Base-by-base conservation (phyloP, 2,888 invertebrate species). In the Lamellibrachia satsuma region DNA sequence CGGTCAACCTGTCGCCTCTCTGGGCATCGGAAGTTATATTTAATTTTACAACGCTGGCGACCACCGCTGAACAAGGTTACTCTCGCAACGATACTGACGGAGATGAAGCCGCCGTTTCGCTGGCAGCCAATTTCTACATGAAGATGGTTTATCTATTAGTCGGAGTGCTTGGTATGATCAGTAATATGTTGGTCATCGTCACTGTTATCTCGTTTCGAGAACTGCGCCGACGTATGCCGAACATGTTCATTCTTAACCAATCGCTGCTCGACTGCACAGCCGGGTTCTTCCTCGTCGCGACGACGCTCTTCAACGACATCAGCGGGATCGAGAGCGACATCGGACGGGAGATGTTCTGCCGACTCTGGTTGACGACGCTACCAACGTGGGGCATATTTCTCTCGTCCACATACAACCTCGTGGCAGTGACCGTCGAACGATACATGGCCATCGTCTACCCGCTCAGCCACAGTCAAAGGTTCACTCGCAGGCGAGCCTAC, bases 211-310 rank as follows among this genome's bases (percentile, higher is more conserved):
- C 90, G 51, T 91, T 91, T 9, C 91, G 52, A 27, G 52, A 91
- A 55, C 92, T 93, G 93, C 75, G 93, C 8, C 93, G 91, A 55
- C 92, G 90, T 8, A 57, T 92, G 51, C 93, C 94, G 4, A 94
- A 94, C 91, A 92, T 92, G 51, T 93, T 92, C 94, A 93, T 94
- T 90, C 55, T 93, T 57, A 93, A 93, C 93, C 94, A 94, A 90
- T 92, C 93, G 55, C 11, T 55, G 60, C 91, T 94, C 52, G 94
- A 94, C 93, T 92, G 92, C 51, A 90, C 91, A n/a, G 94, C 92
- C 52, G 93, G 93, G 52, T 11, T 93, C 9, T 90, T 93, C 27
- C 92, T 94, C 27, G 91, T 93, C 90, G n/a, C 92, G 11, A 93
- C 75, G 27, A 90, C 93, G 7, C 52, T 93, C 7, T 90, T 92